Conservation (phyloP, 2,113 vertebrate species). For the Poeciliopsis turrubarensis region DNA sequence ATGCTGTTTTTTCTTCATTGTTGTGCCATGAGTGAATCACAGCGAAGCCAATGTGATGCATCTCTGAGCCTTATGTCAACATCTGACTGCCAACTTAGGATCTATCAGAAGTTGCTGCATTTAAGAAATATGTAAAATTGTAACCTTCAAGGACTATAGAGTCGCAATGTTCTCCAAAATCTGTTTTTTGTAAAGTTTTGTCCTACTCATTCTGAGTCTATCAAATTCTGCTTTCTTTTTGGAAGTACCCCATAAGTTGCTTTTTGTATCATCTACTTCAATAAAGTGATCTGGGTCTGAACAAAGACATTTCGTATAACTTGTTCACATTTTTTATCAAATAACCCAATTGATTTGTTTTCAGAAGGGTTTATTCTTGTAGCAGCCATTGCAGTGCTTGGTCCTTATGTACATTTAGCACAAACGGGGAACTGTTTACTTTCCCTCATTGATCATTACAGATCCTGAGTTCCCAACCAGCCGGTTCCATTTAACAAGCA, state of each 20-base stretch:
- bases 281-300: too few species aligned
- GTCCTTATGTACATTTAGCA: neutral
- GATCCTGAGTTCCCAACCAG: too few species aligned
- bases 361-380: neutral
- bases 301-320: too few species aligned
- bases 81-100: conserved; percentile 16
- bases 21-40: conserved; percentile 62
- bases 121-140: neutral
- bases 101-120: neutral
- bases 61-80: conserved; percentile 34
- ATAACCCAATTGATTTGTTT: neutral
- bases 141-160: neutral
- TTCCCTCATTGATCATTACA: neutral
- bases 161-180: neutral
- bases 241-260: too few species aligned
- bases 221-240: too few species aligned
- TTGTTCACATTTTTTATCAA: neutral
- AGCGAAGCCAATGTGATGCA: conserved; percentile 31
- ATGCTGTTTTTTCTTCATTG: conserved; percentile 45
- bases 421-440: neutral
- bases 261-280: neutral
- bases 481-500: too few species aligned
- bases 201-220: neutral
- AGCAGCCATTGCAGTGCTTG: neutral
- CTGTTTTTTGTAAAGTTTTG: neutral